Evolutionary conservation across 2,113 vertebrate species (phyloP), one percentile per base, ranked within the genome.

Genomic region (Bungarus multicinctus): DNA sequence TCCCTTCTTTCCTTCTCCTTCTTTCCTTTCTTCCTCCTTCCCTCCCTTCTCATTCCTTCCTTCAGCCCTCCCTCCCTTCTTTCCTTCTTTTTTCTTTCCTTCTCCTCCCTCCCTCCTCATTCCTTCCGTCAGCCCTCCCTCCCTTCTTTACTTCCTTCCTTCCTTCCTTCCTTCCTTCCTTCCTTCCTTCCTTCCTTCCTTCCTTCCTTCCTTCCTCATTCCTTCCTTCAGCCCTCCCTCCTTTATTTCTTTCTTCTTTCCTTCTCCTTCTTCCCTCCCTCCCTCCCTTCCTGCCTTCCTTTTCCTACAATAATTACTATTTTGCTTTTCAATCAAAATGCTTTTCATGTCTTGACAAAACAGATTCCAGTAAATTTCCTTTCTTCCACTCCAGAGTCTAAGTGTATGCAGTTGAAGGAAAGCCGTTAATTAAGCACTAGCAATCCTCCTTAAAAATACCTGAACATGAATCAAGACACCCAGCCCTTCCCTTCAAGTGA

Each of bases 261-360:
- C 81, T 52, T 27, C 1, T 50, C 47, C 47, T 87, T 16, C 12
- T 10, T 52, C 52, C 47, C 27, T n/a, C 58, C 47, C 94, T 97
- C 96, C 90, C 87, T 94, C 93, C 87, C 10, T 94, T 39, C 14
- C 5, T 50, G 47, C 47, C 86, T 95, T 93, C 23, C 93, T 88
- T 94, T 39, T 74, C n/a, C 64, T 74, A 74, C 16, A 52, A 88
- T 53, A 90, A 18, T 96, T 7, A 43, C 88, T 93, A 88, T 93
- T 94, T 95, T 64, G 58, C 45, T 74, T 93, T 95, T 93, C 93
- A 94, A 92, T 92, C n/a, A 89, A 95, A 43, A 30, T 53, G 69
- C 9, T 95, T 97, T 96, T 96, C 94, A 94, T 95, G 95, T 96
- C 87, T 93, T 55, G 90, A 90, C 93, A 94, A 92, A 94, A 93